Evolutionary conservation across 2,113 vertebrate genomes (phyloP), one percentile per base, ranked within the genome.

Genomic region (Oceanodroma tethys): DNA sequence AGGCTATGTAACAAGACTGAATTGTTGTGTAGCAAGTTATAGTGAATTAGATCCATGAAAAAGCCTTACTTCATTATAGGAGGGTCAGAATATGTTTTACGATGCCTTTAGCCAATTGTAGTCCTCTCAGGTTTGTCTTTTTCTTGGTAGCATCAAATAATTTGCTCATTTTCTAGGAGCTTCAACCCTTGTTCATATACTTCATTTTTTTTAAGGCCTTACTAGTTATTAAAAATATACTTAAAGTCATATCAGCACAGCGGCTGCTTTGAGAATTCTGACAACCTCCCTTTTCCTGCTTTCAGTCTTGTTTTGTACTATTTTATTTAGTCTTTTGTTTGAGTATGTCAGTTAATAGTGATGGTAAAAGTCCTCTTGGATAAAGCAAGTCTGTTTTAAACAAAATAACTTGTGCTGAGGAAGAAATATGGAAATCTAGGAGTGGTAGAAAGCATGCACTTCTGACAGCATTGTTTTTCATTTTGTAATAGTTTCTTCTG

Each of bases 401-500:
- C 40, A 50, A 26, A 23, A 17, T 14, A 45, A 72, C 12, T 10
- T 19, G 38, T 19, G 66, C 19, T 29, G 55, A 78, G 71, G 81
- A 58, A 86, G 81, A 43, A 38, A 18, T 17, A 17, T 1, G 52
- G 74, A 15, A 29, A 16, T 7, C 7, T 19, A 11, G 50, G 60
- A 63, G 48, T 5, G 73, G 62, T 13, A 25, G 70, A 42, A 71
- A 84, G 70, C 32, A 2, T 7, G 78, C 4, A 1, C 17, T 67
- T 76, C 84, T 63, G 86, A 80, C 47, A 75, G 60, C 70, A 16
- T 85, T 83, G 86, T 47, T 94, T 83, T 87, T 83, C 83, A 36
- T 65, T 70, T 87, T 43, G 73, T 87, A 74, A 84, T 93, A 59
- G 78, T 68, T 95, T 63, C 79, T 93, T 95, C 86, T 92, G 93